These are phyloP conservation scores for Drosophila acutilabella DNA, from an alignment of 2,888 invertebrate genomes.

Conservation along the genomic window DNA sequence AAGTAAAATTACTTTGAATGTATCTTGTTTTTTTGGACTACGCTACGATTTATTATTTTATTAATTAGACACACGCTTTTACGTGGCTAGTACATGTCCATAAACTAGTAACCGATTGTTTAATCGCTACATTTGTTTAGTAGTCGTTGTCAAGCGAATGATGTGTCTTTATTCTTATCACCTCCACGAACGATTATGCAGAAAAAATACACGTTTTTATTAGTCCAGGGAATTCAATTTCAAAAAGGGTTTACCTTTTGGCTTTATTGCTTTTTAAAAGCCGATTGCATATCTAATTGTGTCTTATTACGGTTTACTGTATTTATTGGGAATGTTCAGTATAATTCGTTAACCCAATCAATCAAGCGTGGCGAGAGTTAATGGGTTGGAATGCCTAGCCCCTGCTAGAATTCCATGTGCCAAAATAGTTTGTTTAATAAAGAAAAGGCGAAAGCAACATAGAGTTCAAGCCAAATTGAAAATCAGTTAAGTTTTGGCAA, in stretches of 20 bases:
- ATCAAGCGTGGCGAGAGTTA: not conserved
- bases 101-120: constrained; percentile 8
- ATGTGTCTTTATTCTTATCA: constrained; percentile 16
- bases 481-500: too few species aligned
- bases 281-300: constrained; percentile 10
- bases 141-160: constrained; percentile 12
- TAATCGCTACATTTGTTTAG: constrained; percentile 1
- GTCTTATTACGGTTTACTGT: too few species aligned
- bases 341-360: not conserved
- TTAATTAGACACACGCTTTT: constrained; percentile 35
- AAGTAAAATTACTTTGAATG: not conserved
- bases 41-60: constrained; percentile 38
- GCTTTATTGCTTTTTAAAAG: not conserved
- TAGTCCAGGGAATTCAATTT: not conserved
- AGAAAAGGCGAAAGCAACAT: too few species aligned
- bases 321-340: too few species aligned
- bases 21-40: not conserved
- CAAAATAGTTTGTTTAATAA: too few species aligned
- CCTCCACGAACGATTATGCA: not conserved
- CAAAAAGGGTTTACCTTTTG: not conserved
- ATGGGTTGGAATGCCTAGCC: not conserved
- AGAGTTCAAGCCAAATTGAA: too few species aligned
- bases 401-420: not conserved
- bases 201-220: not conserved
- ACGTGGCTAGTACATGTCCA: constrained; percentile 3